Percentiles rank a stretch among this genome's conserved stretches.
Evolutionary conservation across 92 coral and sea anemone genomes (phyloP).

Genomic region (Epizoanthus ramosus): DNA sequence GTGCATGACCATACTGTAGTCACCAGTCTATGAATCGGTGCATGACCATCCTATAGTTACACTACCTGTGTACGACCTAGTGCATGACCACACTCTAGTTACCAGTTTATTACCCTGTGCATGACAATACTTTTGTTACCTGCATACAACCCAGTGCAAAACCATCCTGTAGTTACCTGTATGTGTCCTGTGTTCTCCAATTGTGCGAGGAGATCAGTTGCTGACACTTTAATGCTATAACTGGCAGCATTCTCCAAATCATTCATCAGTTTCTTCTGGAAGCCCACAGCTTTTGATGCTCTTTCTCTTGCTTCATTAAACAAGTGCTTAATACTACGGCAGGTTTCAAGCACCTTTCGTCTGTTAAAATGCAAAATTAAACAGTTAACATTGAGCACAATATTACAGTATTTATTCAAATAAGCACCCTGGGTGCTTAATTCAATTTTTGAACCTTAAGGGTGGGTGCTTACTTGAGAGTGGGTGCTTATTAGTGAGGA

Average conservation of each 20-base stretch:
- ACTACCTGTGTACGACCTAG: too few species aligned
- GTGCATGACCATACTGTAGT: too few species aligned
- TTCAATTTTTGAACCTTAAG: too few species aligned
- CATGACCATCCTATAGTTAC: too few species aligned
- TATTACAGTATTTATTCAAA: background rate
- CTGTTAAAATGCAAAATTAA: constrained; percentile 46
- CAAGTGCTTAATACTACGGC: constrained; percentile 86
- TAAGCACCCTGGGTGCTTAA: too few species aligned
- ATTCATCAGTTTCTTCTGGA: constrained; percentile 79
- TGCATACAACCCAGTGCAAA: too few species aligned
- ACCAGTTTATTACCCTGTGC: too few species aligned
- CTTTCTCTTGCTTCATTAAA: constrained; percentile 94
- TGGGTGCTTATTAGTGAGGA: too few species aligned
- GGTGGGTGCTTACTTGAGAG: too few species aligned
- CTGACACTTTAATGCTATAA: constrained; percentile 71
- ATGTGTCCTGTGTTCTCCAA: constrained; percentile 79
- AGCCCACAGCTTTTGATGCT: constrained; percentile 93
- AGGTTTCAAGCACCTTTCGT: constrained; percentile 86
- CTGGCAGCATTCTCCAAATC: constrained; percentile 96
- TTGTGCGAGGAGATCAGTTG: constrained; percentile 68
- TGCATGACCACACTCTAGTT: too few species aligned
- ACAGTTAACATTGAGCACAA: background rate
- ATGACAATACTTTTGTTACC: too few species aligned
- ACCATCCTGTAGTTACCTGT: constrained; percentile 56
- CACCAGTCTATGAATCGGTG: too few species aligned